phyloP scores from a whole-genome alignment of 37 sponge, comb jelly and placozoan species.

The Spongia lamella region DNA sequence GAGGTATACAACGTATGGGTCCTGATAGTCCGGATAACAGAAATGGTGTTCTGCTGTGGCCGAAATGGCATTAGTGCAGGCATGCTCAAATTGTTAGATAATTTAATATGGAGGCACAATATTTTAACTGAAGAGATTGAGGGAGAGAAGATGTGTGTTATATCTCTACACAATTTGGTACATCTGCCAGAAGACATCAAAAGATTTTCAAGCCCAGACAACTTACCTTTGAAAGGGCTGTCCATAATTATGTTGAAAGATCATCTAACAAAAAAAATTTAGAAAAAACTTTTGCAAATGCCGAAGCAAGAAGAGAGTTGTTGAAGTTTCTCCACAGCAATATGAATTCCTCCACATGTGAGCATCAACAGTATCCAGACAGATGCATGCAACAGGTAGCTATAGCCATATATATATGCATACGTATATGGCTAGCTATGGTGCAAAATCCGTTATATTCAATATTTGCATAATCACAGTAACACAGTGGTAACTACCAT shows the following conservation, averaged over 20 bases:
- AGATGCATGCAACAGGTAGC: too few species aligned
- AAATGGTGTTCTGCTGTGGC: slow-evolving; percentile 21
- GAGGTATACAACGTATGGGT: slow-evolving; percentile 21
- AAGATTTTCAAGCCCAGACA: slow-evolving; percentile 44
- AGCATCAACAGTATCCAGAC: too few species aligned
- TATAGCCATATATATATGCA: too few species aligned
- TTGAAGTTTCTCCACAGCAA: slow-evolving; percentile 22
- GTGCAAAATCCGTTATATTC: too few species aligned
- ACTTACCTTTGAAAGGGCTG: slow-evolving; percentile 34
- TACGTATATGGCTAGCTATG: too few species aligned
- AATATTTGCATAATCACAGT: too few species aligned
- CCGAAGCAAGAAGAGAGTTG: slow-evolving; percentile 22
- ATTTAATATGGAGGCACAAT: slow-evolving; percentile 27
- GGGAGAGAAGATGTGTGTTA: slow-evolving; percentile 23
- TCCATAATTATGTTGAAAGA: slow-evolving; percentile 12
- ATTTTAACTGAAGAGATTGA: slow-evolving; percentile 28
- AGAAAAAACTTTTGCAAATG: slow-evolving; percentile 25
- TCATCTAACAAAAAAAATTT: slow-evolving; percentile 37
- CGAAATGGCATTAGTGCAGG: slow-evolving; percentile 20
- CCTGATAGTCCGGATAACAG: slow-evolving; percentile 34
- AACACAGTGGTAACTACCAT: too few species aligned
- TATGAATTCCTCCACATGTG: too few species aligned
- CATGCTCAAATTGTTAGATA: slow-evolving; percentile 1
- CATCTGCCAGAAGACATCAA: slow-evolving; percentile 37
- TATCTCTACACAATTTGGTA: slow-evolving; percentile 25